Percentiles rank a stretch among this genome's conserved stretches.
These are phyloP conservation scores for Morone chrysops DNA, from an alignment of 2,113 vertebrate genomes.

Conservation along the genomic window DNA sequence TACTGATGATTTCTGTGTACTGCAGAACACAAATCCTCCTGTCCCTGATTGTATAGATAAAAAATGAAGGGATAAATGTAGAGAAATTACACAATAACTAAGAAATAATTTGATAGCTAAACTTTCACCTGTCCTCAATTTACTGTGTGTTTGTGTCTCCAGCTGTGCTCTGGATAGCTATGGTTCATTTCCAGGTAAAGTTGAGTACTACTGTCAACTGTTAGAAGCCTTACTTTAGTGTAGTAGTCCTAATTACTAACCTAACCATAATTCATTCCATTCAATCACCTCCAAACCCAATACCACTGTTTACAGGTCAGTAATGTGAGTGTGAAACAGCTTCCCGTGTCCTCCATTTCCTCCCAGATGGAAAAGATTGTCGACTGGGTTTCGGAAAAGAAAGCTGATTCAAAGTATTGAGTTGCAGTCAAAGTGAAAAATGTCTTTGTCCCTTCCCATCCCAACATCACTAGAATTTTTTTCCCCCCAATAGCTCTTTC, in stretches of 20 bases:
- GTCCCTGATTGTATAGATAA: background rate
- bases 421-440: conserved; percentile 44
- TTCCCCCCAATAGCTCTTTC: background rate
- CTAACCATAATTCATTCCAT: conserved; percentile 38
- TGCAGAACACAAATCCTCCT: conserved; percentile 21
- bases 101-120: conserved; percentile 11
- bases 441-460: background rate
- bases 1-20: conserved; percentile 46
- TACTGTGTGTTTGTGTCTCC: conserved; percentile 79
- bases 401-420: conserved; percentile 44
- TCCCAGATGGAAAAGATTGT: conserved; percentile 16
- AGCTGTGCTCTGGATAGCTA: conserved; percentile 84
- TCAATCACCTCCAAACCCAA: conserved; percentile 38
- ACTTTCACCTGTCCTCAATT: conserved; percentile 56
- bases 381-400: conserved; percentile 1
- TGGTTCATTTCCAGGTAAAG: conserved; percentile 84
- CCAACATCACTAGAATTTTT: conserved; percentile 27
- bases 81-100: conserved; percentile 1
- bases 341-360: conserved; percentile 2
- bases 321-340: background rate
- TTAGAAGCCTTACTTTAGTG: conserved; percentile 28
- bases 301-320: conserved; percentile 24
- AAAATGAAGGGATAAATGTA: background rate
- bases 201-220: conserved; percentile 43
- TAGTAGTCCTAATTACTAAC: conserved; percentile 60